Evolutionary conservation across 2,797 vertebrate genomes (phyloP).

Genomic region (Okamejei kenojei): DNA sequence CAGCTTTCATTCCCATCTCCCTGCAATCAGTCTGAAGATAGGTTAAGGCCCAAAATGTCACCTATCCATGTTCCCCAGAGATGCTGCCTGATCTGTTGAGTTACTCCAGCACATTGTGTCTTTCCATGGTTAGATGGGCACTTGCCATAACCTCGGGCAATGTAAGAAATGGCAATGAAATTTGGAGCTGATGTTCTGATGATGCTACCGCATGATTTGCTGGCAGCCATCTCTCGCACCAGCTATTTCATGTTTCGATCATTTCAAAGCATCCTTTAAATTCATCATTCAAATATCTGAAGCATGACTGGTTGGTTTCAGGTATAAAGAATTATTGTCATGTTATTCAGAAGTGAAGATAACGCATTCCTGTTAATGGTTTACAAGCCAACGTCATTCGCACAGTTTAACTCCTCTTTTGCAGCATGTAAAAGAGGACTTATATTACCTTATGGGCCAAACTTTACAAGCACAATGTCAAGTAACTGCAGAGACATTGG

Average conservation of each 20-base stretch:
- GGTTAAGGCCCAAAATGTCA: too few species aligned
- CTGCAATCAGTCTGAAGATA: too few species aligned
- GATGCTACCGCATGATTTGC: not conserved
- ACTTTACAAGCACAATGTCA: not conserved
- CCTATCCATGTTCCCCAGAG: too few species aligned
- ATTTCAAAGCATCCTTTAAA: not conserved
- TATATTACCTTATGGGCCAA: constrained; percentile 15
- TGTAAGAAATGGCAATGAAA: not conserved
- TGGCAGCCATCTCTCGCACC: not conserved
- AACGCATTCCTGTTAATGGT: not conserved
- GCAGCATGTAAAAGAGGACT: not conserved
- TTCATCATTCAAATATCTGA: not conserved
- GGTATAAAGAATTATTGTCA: not conserved
- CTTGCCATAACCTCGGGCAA: not conserved
- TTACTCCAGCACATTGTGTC: too few species aligned
- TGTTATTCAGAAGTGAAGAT: not conserved
- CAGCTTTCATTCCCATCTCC: too few species aligned
- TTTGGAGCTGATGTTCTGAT: not conserved
- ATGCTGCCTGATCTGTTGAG: too few species aligned
- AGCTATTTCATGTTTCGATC: not conserved
- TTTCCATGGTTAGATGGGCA: not conserved
- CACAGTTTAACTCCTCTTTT: not conserved
- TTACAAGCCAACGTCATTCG: constrained; percentile 8
- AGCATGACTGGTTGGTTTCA: not conserved
- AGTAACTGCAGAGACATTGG: not conserved